These are phyloP conservation scores for Podotricha telesiphe DNA, from an alignment of 2,888 invertebrate genomes.

Conservation along the genomic window DNA sequence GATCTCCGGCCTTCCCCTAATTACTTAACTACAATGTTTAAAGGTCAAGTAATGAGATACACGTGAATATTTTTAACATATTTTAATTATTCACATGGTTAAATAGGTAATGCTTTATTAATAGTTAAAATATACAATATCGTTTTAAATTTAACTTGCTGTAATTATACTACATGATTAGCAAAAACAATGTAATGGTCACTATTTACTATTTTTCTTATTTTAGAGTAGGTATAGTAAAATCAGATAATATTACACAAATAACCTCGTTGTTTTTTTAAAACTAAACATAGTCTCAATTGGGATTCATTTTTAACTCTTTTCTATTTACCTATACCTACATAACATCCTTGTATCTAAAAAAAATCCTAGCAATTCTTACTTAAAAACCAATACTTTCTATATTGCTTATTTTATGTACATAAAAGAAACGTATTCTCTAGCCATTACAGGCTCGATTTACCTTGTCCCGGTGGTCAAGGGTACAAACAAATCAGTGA, in stretches of 20 bases:
- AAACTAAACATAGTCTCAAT: no score
- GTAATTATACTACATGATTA: no score
- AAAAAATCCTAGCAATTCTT: neutral
- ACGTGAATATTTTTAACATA: constrained; percentile 12
- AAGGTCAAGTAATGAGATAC: constrained; percentile 26
- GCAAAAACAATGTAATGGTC: no score
- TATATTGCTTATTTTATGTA: neutral
- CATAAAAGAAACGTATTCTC: constrained; percentile 15
- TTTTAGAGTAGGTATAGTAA: no score
- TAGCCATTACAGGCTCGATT: constrained; percentile 44
- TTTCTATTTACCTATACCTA: no score
- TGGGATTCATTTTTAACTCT: no score
- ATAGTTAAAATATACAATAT: no score
- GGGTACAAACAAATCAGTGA: constrained; percentile 69
- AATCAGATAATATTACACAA: no score
- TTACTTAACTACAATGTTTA: constrained; percentile 38
- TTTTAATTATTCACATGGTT: neutral
- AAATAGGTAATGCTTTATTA: no score
- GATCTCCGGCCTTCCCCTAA: constrained; percentile 36
- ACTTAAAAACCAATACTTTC: constrained; percentile 5
- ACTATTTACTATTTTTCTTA: no score
- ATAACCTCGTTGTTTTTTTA: no score
- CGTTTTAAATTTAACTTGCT: no score
- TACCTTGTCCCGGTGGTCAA: constrained; percentile 48
- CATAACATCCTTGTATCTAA: neutral